phyloP scores from a whole-genome alignment of 2,113 vertebrate genomes.

The Coryphaenoides rupestris region DNA sequence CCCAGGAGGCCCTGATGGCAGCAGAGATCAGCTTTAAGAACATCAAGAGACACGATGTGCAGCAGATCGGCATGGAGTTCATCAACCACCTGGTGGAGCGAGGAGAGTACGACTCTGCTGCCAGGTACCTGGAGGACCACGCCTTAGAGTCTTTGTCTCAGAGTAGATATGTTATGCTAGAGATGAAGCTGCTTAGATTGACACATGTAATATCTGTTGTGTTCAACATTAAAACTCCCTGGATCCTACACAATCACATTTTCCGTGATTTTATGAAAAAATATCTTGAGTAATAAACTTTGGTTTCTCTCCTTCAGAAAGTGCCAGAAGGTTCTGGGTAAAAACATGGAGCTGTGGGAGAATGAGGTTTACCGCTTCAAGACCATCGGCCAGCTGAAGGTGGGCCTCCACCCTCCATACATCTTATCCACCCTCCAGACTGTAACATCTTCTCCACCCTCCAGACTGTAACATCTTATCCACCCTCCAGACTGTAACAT shows the following conservation, averaged over 20 bases:
- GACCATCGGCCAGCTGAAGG: constrained; percentile 96
- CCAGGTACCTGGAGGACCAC: constrained; percentile 73
- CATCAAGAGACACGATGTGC: constrained; percentile 94
- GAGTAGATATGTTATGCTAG: background rate
- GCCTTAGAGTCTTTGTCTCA: background rate
- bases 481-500: background rate
- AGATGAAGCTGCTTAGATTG: background rate
- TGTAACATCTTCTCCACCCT: no score
- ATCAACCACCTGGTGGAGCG: constrained; percentile 91
- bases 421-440: no score
- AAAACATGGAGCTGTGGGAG: constrained; percentile 98
- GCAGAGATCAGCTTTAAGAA: constrained; percentile 98
- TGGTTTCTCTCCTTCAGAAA: constrained; percentile 77
- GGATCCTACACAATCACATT: no score
- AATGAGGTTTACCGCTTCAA: constrained; percentile 97
- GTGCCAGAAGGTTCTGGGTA: constrained; percentile 97
- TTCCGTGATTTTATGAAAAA: no score
- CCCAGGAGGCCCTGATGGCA: constrained; percentile 96
- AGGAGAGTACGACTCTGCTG: constrained; percentile 87
- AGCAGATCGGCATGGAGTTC: constrained; percentile 95
- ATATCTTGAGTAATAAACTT: no score
- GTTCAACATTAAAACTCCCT: no score
- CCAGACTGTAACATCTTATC: no score
- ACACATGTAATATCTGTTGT: background rate
- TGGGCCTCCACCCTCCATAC: constrained; percentile 54